A percentile compares a stretch with the other conserved stretches of the same genome.
These are phyloP conservation scores for Drosophila differens DNA, from an alignment of 2,888 invertebrate species.

Conservation along the genomic window DNA sequence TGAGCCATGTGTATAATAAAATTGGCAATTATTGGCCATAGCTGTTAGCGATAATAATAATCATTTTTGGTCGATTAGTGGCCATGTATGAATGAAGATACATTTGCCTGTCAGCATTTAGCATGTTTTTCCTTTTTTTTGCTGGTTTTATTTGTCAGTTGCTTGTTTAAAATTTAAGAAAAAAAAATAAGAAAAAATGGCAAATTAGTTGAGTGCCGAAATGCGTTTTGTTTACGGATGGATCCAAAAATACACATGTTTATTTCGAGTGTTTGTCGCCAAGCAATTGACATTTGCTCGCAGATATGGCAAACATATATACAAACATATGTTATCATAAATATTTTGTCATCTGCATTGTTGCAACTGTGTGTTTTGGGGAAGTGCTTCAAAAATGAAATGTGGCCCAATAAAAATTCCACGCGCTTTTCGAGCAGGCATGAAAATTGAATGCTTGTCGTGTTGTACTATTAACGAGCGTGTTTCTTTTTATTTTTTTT, in stretches of 20 bases:
- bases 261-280: constrained; percentile 34
- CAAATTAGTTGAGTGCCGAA: constrained; percentile 25
- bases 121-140: background rate
- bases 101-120: constrained; percentile 4
- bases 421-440: constrained; percentile 2
- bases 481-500: constrained; percentile 1
- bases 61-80: background rate
- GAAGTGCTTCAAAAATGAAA: constrained; percentile 16
- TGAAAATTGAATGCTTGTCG: constrained; percentile 24
- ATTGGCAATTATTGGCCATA: background rate
- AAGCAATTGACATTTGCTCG: constrained; percentile 25
- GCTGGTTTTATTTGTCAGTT: background rate
- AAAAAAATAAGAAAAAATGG: constrained; percentile 5
- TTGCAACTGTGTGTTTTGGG: constrained; percentile 6
- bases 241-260: constrained; percentile 13
- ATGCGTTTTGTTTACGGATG: constrained; percentile 18
- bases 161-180: background rate
- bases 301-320: background rate
- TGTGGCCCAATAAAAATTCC: constrained; percentile 36
- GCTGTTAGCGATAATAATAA: background rate
- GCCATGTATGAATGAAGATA: background rate
- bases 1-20: constrained; percentile 3
- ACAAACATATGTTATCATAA: constrained; percentile 12
- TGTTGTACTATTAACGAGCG: constrained; percentile 44
- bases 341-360: constrained; percentile 11